Evolutionary conservation across 2,888 invertebrate genomes (phyloP), one percentile per base, ranked within the genome.

Genomic region (Ochropleura plecta): DNA sequence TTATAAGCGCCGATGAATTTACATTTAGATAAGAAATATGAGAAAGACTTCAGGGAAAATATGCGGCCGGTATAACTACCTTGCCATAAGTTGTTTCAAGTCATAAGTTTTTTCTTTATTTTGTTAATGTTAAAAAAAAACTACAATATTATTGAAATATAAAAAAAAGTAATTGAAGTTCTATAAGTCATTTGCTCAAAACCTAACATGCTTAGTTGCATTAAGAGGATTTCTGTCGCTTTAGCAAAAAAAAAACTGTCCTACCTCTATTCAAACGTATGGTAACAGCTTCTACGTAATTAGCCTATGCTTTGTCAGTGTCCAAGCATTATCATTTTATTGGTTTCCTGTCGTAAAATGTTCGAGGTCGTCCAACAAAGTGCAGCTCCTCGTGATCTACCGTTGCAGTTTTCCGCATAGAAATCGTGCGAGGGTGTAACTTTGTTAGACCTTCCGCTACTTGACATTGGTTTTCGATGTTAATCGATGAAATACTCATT

Each of bases 311-410:
- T 93, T 94, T 94, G 94, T 94, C 90, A 90, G 90, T 88, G 92
- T 91, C 92, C 93, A 93, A 91, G 93, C 93, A 94, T 92, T 93
- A 95, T 94, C 91, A 91, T 94, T 95, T 95, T 95, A 95, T 91
- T 86, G 91, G 94, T 95, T 95, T 95, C 94, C 95, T 92, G 95
- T 94, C 94, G 93, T 95, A 95, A 95, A 96, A 91, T 90, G 88
- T 76, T 79, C 92, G 92, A 95, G 95, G 96, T 90, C 94, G 87
- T 68, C 78, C 85, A 87, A 92, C 93, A 93, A 93, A 93, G 92
- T 95, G 93, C 93, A 91, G 74, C 68, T 89, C 86, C 83, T 88
- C 84, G 88, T 91, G 88, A 90, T 93, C 91, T 88, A 90, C 92
- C 91, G 88, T 83, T 92, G 93, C 93, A 93, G 90, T 93, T 93